Conservation (phyloP, 2,113 vertebrate genomes). For the Naja naja region DNA sequence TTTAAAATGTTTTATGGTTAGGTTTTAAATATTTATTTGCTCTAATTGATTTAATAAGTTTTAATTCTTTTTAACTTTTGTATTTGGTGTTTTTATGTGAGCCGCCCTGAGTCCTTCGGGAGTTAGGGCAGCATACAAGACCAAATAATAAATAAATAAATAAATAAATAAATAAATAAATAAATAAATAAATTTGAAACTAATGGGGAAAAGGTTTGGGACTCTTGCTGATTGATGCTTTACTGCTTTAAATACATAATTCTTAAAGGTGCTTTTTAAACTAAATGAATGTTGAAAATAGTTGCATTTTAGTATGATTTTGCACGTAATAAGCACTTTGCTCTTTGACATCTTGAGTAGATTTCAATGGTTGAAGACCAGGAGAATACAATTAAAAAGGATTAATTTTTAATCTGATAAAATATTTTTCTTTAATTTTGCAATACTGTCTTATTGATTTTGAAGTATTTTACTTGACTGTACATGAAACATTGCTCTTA, state of each 20-base stretch:
- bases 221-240: background rate
- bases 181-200: too few relatives aligned
- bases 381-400: background rate
- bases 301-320: background rate
- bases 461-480: background rate
- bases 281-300: background rate
- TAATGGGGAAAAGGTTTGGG: background rate
- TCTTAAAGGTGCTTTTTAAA: background rate
- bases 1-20: too few relatives aligned
- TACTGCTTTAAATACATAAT: background rate
- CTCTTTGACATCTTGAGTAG: background rate
- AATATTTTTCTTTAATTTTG: background rate
- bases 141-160: too few relatives aligned
- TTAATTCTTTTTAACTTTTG: too few relatives aligned
- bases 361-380: background rate
- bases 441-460: background rate
- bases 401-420: background rate
- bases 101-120: too few relatives aligned
- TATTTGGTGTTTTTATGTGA: too few relatives aligned
- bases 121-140: too few relatives aligned
- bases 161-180: too few relatives aligned
- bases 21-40: too few relatives aligned
- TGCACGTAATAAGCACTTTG: background rate
- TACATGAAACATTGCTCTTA: slow-evolving; percentile 36
- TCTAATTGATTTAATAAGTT: too few relatives aligned